Percentiles rank a stretch among this genome's conserved stretches.
phyloP scores from a whole-genome alignment of 2,888 invertebrate species.

The Noctua fimbriata region DNA sequence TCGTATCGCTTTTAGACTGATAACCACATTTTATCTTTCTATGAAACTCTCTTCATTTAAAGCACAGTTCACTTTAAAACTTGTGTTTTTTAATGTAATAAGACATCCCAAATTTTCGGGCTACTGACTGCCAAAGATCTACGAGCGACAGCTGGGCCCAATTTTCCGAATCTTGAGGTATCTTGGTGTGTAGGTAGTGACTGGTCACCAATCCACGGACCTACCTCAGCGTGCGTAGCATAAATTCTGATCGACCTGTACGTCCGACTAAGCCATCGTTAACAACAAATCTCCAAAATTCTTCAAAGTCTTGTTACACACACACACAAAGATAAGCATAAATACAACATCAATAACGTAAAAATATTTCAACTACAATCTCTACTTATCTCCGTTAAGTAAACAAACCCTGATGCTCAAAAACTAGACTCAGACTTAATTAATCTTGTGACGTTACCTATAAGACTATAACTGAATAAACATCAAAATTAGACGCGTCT shows the following conservation, averaged over 20 bases:
- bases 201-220: neutral
- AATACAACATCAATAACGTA: neutral
- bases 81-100: neutral
- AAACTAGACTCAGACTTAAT: conserved; percentile 19
- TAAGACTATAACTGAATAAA: conserved; percentile 26
- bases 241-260: neutral
- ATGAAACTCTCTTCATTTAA: neutral
- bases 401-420: conserved; percentile 4
- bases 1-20: neutral
- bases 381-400: neutral
- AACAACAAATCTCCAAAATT: neutral
- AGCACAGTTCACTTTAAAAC: neutral
- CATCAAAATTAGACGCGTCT: conserved; percentile 24
- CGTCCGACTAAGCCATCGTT: neutral
- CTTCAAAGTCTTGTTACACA: neutral
- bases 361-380: neutral
- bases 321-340: neutral
- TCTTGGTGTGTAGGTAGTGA: neutral
- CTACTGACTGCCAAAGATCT: neutral
- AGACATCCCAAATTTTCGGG: neutral
- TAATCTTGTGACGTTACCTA: conserved; percentile 21
- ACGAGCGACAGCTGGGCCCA: neutral
- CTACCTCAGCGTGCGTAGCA: neutral
- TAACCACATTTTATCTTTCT: neutral
- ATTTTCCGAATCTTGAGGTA: neutral